Conservation (phyloP, 2,797 vertebrate species). For the Sebastes nivosus region DNA sequence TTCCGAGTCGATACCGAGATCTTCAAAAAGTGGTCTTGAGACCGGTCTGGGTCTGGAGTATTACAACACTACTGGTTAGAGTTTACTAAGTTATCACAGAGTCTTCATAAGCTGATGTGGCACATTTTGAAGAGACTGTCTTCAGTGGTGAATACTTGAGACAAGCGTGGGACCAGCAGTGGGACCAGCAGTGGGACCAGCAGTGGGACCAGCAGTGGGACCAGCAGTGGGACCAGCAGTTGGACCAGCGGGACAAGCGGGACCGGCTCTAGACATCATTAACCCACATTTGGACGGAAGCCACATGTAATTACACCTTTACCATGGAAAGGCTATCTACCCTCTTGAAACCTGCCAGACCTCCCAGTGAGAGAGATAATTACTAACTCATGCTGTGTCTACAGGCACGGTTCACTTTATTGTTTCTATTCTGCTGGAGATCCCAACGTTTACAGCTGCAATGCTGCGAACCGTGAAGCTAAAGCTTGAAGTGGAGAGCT, state of each 20-base stretch:
- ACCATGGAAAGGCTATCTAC: background rate
- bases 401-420: background rate
- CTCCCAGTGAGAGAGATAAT: background rate
- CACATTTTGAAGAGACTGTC: background rate
- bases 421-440: background rate
- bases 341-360: background rate
- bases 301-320: slow-evolving; percentile 32
- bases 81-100: background rate
- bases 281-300: slow-evolving; percentile 20
- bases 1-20: too few species aligned
- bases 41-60: too few species aligned
- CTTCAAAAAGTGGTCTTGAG: too few species aligned
- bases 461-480: background rate
- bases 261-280: slow-evolving; percentile 5
- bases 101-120: background rate
- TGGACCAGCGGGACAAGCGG: too few species aligned
- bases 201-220: too few species aligned
- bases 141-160: background rate
- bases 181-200: too few species aligned
- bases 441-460: background rate
- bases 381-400: background rate
- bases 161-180: background rate
- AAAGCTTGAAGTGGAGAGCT: background rate
- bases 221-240: too few species aligned
- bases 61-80: background rate